Evolutionary conservation across 2,113 vertebrate genomes (phyloP), one percentile per base, ranked within the genome.

Genomic region (Riparia riparia): DNA sequence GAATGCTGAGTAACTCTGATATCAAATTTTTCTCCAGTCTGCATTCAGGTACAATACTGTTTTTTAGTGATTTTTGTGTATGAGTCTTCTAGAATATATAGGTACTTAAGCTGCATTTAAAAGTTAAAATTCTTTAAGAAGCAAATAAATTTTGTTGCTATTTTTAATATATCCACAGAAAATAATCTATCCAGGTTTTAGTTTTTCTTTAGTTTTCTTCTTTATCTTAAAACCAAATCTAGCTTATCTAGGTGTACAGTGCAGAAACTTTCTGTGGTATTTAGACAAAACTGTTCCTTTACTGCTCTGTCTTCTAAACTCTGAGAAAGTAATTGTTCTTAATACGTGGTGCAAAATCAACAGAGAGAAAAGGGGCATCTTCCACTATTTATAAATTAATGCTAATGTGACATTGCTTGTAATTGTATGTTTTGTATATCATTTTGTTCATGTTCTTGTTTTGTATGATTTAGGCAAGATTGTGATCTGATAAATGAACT

Each of bases 401-500:
- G 32, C n/a, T 87, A 21, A 65, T 56, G 20, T 90, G 29, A 25
- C 9, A 32, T 56, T 50, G 50, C 39, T 21, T 80, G 14, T 73
- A 31, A 69, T 14, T 47, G 22, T 73, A 9, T 37, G 17, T 28
- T 70, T 68, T 93, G 3, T 90, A 22, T 47, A 39, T 64, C 3
- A 6, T 64, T 71, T 86, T 80, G 21, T 79, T 64, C 19, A 3
- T 51, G 32, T 88, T 93, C 41, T 92, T 90, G 12, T 90, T 89
- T 82, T 57, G 9, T 84, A 12, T 41, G 44, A 50, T 90, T 50
- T 90, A 98, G 98, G 95, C 96, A 90, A 42, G 98, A 99, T 8
- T 99, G 98, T 32, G 96, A 97, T 7, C 41, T 98, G 53, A 98
- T 99, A 95, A 99, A 99, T 74, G 98, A 98, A 45, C 98, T 98